Conservation (phyloP, 2,797 vertebrate species). For the Micrastur ruficollis region DNA sequence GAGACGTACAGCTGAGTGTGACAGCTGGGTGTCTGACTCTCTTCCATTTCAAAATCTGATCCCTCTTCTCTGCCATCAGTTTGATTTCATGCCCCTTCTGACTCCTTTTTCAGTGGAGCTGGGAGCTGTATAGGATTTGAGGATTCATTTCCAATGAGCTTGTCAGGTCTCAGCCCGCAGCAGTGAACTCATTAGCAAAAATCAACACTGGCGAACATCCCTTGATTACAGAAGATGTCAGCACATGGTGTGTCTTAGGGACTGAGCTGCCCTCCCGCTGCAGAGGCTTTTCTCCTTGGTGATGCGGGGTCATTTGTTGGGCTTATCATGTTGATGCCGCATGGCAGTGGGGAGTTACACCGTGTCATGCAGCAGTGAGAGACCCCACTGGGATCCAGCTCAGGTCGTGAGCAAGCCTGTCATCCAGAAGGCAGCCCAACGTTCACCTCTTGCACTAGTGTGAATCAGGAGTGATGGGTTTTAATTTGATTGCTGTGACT, state of each 20-base stretch:
- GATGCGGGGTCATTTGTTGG: rapidly evolving
- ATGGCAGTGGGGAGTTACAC: rapidly evolving
- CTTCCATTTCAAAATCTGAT: background rate
- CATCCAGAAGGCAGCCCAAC: background rate
- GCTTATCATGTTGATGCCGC: background rate
- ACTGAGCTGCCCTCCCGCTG: background rate
- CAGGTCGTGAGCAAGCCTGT: background rate
- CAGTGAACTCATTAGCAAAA: background rate
- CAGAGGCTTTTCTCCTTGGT: background rate
- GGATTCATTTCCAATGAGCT: background rate
- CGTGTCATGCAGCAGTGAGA: background rate
- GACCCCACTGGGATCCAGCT: background rate
- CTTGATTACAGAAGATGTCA: background rate
- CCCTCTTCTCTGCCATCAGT: background rate
- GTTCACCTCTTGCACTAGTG: background rate
- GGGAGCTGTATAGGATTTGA: background rate
- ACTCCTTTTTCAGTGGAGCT: background rate
- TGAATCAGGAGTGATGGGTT: background rate
- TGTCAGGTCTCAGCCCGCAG: background rate
- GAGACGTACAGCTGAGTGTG: background rate
- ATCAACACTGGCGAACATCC: background rate
- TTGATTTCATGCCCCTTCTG: background rate
- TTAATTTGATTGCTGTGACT: rapidly evolving
- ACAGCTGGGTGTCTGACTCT: background rate
- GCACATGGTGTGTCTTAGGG: rapidly evolving